A percentile compares a stretch with the other conserved stretches of the same genome.
Evolutionary conservation across 2,888 invertebrate species (phyloP).

Genomic region (Eretmocerus hayati): DNA sequence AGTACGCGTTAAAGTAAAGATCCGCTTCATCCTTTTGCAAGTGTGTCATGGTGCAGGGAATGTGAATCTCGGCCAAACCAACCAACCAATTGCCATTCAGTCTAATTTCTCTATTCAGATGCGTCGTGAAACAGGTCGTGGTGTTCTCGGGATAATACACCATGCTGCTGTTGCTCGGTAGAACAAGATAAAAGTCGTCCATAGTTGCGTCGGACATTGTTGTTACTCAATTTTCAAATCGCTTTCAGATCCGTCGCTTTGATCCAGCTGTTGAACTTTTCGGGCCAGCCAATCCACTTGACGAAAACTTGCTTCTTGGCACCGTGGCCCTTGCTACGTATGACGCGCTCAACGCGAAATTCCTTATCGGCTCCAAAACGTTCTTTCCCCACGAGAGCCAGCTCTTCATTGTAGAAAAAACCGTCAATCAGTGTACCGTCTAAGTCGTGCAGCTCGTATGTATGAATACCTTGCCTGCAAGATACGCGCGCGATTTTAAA

Average conservation of each 20-base stretch:
- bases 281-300: not conserved
- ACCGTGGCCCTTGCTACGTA: not conserved
- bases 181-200: slow-evolving; percentile 26
- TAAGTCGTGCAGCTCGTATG: not conserved
- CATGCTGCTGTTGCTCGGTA: slow-evolving; percentile 27
- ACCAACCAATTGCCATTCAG: slow-evolving; percentile 1
- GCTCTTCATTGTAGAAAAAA: slow-evolving; percentile 15
- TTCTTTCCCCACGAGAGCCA: not conserved
- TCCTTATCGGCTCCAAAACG: too few species aligned
- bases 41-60: not conserved
- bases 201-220: not conserved
- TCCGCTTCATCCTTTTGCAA: not conserved
- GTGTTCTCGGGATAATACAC: slow-evolving; percentile 27
- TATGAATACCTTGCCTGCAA: not conserved
- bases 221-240: not conserved
- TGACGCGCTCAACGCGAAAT: not conserved
- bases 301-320: not conserved
- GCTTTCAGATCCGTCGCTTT: not conserved
- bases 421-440: slow-evolving; percentile 9
- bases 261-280: not conserved
- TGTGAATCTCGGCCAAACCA: slow-evolving; percentile 3
- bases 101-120: not conserved
- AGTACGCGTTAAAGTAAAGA: not conserved
- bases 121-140: slow-evolving; percentile 12
- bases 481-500: not conserved